Evolutionary conservation across 2,888 invertebrate species (phyloP).

Genomic region (Caenorhabditis sulstoni): DNA sequence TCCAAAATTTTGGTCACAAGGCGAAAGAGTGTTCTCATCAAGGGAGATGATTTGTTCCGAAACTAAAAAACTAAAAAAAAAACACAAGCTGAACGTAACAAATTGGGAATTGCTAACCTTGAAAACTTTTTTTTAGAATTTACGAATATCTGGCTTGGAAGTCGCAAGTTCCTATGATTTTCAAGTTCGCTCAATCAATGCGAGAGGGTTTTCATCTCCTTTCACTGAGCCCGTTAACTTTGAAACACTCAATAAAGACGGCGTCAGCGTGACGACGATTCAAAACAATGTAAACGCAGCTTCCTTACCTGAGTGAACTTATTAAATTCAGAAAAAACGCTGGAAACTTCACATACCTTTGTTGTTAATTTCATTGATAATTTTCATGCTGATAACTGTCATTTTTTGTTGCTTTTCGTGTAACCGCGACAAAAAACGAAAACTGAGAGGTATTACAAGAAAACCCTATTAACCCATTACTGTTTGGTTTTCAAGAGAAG

Average conservation of each 20-base stretch:
- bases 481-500: conserved; percentile 65
- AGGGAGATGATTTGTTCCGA: too few relatives aligned
- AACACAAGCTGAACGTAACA: too few relatives aligned
- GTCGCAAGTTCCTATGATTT: conserved; percentile 59
- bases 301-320: background rate
- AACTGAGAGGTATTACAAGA: conserved; percentile 60
- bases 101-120: too few relatives aligned
- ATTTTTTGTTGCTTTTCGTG: conserved; percentile 54
- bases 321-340: conserved; percentile 10
- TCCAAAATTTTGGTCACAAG: too few relatives aligned
- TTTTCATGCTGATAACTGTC: conserved; percentile 7
- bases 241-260: conserved; percentile 69
- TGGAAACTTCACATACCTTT: conserved; percentile 17
- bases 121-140: conserved; percentile 57
- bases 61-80: too few relatives aligned
- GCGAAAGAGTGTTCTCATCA: too few relatives aligned
- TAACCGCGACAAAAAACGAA: conserved; percentile 64
- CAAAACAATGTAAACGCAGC: conserved; percentile 18
- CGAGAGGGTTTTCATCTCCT: conserved; percentile 66
- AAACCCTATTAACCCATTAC: background rate
- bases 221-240: conserved; percentile 63
- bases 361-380: conserved; percentile 20
- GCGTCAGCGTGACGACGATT: conserved; percentile 59
- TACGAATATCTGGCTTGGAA: conserved; percentile 63
- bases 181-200: conserved; percentile 70